Evolutionary conservation across 2,888 invertebrate genomes (phyloP).

Genomic region (Tachina lurida): DNA sequence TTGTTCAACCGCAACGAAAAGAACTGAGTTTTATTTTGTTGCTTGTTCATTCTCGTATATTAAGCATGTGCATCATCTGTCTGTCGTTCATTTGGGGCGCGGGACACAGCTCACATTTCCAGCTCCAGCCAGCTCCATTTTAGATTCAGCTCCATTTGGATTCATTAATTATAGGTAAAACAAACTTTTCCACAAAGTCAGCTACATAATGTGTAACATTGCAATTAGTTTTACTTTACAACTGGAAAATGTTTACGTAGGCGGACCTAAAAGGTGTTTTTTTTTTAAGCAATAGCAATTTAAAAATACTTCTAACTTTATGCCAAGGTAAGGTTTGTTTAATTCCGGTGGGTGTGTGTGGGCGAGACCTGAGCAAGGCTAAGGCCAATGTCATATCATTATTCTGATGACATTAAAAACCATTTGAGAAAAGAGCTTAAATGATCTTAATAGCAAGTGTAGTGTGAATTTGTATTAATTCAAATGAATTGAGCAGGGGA

Average conservation of each 20-base stretch:
- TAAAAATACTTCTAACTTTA: neutral
- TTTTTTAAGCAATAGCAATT: neutral
- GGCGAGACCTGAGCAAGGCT: too few species aligned
- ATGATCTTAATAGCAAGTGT: too few species aligned
- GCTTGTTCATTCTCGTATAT: slow-evolving; percentile 12
- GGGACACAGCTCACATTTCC: neutral
- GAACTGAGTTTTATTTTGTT: slow-evolving; percentile 42
- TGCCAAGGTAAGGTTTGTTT: too few species aligned
- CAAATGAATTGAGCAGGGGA: too few species aligned
- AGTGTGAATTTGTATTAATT: too few species aligned
- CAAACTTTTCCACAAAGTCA: slow-evolving; percentile 45
- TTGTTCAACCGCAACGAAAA: slow-evolving; percentile 56
- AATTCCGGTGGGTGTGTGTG: too few species aligned
- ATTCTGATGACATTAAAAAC: too few species aligned
- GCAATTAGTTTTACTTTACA: slow-evolving; percentile 50
- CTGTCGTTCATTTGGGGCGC: neutral
- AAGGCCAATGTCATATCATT: too few species aligned
- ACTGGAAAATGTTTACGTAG: slow-evolving; percentile 6
- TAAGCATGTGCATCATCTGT: slow-evolving; percentile 24
- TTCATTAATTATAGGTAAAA: slow-evolving; percentile 17
- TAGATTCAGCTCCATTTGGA: slow-evolving; percentile 9
- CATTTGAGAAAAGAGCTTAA: too few species aligned
- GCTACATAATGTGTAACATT: slow-evolving; percentile 39
- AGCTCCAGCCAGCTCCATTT: slow-evolving; percentile 12
- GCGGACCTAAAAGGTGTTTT: neutral